Evolutionary conservation across 2,888 invertebrate genomes (phyloP), one percentile per base, ranked within the genome.

Genomic region (Hemithea aestivaria): DNA sequence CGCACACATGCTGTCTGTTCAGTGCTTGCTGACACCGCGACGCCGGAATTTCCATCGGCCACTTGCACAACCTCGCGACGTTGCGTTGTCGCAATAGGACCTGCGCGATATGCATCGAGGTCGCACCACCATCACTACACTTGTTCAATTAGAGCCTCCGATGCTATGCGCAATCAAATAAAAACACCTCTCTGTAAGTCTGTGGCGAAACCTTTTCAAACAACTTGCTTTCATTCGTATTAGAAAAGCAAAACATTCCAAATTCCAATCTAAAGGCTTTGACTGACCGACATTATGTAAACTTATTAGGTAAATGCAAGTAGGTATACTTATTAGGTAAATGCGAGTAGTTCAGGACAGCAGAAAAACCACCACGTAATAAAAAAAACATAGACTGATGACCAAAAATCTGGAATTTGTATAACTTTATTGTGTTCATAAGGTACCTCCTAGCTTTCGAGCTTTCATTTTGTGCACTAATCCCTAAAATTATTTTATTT

Each of bases 111-210:
- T 62, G 54, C 59, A 60, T 66, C 75, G 82, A 80, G 79, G 81
- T 62, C 77, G 69, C 60, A 56, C 60, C 67, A 65, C 62, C 73
- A 72, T 66, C 73, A 66, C 67, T 64, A 70, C 80, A 80, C 80
- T 81, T 84, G 83, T 84, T 81, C 81, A 81, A 84, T 83, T 76
- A 80, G 73, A 79, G 60, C 69, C 73, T 67, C 62, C 50, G 63
- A 71, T 65, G 64, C 65, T 59, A 67, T 66, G 57, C 68, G 69
- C 70, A 73, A 68, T 67, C 68, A 57, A 62, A 62, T 57, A 62
- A 35, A 39, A 47, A 48, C 45, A 35, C 10, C 30, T 23, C 38
- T 40, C 48, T 46, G 40, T 47, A 50, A 49, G 53, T 47, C 51
- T 58, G 49, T 55, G 45, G 41, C 35, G 47, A 48, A 45, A 42